Conservation (phyloP, 1,140 invertebrate genomes). For the Antheraea pernyi region DNA sequence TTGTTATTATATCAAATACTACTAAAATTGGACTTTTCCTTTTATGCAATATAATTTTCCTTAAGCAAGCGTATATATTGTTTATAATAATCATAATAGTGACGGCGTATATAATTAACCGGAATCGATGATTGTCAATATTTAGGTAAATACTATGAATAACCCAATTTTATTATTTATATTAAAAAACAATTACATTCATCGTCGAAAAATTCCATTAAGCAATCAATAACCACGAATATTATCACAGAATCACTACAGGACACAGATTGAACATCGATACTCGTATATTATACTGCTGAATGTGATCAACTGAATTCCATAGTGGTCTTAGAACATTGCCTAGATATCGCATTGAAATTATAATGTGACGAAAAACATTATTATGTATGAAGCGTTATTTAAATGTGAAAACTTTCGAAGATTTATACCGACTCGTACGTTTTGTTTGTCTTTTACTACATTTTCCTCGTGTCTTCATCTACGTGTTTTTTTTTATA, state of each 20-base stretch:
- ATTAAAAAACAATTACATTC: neutral
- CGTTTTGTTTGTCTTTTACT: no score
- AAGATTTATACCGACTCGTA: neutral
- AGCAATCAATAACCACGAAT: neutral
- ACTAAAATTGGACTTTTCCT: neutral
- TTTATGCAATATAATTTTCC: neutral
- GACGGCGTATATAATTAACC: neutral
- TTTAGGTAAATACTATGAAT: neutral
- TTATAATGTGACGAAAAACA: slow-evolving; percentile 55
- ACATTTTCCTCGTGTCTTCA: no score
- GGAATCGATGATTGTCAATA: neutral
- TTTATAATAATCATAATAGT: no score
- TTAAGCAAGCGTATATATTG: neutral
- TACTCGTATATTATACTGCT: neutral
- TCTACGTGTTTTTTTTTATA: no score
- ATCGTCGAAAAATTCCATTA: neutral
- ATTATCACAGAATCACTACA: neutral
- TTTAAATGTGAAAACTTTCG: slow-evolving; percentile 58
- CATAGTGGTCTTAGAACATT: slow-evolving; percentile 32
- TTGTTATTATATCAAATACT: neutral
- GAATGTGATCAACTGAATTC: neutral
- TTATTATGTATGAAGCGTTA: slow-evolving; percentile 55
- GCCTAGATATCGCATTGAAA: slow-evolving; percentile 52
- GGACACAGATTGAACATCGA: neutral
- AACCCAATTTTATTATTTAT: neutral